phyloP scores from a whole-genome alignment of 2,797 vertebrate species.

The Eleutherodactylus coqui region DNA sequence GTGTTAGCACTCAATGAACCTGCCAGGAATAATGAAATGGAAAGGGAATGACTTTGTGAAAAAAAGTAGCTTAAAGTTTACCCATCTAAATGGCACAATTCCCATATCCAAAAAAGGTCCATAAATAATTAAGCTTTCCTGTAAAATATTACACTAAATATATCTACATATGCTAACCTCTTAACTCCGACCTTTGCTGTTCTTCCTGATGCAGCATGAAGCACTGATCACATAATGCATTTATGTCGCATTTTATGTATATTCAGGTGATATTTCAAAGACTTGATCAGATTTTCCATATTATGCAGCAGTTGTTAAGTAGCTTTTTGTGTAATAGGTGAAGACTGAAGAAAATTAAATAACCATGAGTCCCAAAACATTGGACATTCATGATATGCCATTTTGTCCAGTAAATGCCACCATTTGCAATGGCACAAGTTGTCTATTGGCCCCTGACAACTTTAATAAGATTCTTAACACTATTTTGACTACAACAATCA shows the following conservation, averaged over 20 bases:
- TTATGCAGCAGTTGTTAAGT: conserved; percentile 47
- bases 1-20: background rate
- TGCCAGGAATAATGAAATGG: conserved; percentile 11
- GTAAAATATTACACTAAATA: conserved; percentile 65
- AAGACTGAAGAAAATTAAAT: background rate
- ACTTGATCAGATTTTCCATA: conserved; percentile 66
- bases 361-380: conserved; percentile 40
- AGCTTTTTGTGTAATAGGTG: conserved; percentile 1
- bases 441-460: conserved; percentile 72
- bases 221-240: conserved; percentile 53
- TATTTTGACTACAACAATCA: conserved; percentile 83
- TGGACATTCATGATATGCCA: background rate
- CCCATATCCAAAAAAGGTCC: background rate
- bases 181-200: conserved; percentile 68
- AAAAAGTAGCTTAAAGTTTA: conserved; percentile 24
- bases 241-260: conserved; percentile 71
- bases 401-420: conserved; percentile 78
- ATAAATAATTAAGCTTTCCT: conserved; percentile 67
- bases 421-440: conserved; percentile 80
- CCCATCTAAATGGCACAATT: background rate
- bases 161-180: conserved; percentile 70
- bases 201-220: conserved; percentile 62
- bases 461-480: conserved; percentile 76
- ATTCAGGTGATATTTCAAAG: conserved; percentile 68
- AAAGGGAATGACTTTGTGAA: background rate